Percentiles rank a stretch among this genome's conserved stretches.
Conservation (phyloP, 2,113 vertebrate genomes). For the Promerops cafer region DNA sequence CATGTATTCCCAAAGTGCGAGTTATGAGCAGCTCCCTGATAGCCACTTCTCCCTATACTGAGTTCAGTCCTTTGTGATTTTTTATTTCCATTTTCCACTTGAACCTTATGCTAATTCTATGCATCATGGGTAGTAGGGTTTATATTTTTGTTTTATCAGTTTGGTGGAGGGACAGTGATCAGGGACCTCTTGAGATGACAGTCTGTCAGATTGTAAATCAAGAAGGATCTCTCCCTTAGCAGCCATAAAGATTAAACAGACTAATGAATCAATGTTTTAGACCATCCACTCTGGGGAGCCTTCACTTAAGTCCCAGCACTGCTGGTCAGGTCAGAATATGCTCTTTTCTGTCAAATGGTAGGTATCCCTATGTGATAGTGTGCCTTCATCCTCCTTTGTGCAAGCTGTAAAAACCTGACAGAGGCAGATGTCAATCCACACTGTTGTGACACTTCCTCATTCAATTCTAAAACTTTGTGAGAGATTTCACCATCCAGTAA, state of each 20-base stretch:
- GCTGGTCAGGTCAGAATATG: conserved; percentile 52
- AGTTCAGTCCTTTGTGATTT: neutral
- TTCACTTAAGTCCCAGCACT: conserved; percentile 52
- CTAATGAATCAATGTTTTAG: conserved; percentile 66
- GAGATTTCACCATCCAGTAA: neutral
- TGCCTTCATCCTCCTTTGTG: conserved; percentile 27
- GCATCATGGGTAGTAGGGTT: neutral
- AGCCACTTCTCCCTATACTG: neutral
- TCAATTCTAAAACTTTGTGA: conserved; percentile 5
- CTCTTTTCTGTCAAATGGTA: conserved; percentile 47
- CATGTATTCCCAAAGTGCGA: neutral
- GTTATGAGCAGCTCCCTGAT: neutral
- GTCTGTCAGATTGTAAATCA: conserved; percentile 59
- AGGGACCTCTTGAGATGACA: conserved; percentile 56
- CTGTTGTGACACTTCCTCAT: neutral
- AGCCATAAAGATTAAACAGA: conserved; percentile 68
- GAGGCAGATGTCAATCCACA: conserved; percentile 47
- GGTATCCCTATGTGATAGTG: conserved; percentile 5
- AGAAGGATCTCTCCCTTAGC: conserved; percentile 46
- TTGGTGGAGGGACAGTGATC: conserved; percentile 49
- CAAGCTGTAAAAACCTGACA: conserved; percentile 19
- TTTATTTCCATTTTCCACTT: conserved; percentile 19
- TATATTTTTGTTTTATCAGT: conserved; percentile 41
- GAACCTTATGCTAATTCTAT: conserved; percentile 42
- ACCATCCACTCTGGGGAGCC: conserved; percentile 45